Percentiles rank a stretch among this genome's conserved stretches.
Conservation (phyloP, 1,140 invertebrate species). For the Nomia melanderi region DNA sequence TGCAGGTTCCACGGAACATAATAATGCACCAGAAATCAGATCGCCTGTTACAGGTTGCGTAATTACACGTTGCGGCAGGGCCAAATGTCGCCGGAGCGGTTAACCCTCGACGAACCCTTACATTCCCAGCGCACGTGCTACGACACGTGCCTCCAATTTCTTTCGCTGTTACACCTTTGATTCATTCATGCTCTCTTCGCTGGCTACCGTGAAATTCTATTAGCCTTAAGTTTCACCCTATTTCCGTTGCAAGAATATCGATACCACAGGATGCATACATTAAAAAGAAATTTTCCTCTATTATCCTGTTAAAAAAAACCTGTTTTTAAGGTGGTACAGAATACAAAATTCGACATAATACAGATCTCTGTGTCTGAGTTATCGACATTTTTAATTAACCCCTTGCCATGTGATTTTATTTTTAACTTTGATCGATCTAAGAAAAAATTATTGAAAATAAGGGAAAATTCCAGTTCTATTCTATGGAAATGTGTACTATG, state of each 20-base stretch:
- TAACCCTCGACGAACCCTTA: slow-evolving; percentile 64
- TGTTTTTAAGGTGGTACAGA: no score
- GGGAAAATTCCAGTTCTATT: no score
- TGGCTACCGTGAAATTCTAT: background rate
- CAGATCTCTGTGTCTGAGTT: no score
- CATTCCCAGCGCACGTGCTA: slow-evolving; percentile 61
- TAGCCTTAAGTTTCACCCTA: background rate
- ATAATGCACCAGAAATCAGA: slow-evolving; percentile 55
- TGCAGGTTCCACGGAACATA: slow-evolving; percentile 37
- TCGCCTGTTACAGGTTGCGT: slow-evolving; percentile 49
- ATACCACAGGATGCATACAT: no score
- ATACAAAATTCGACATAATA: no score
- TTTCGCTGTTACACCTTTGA: slow-evolving; percentile 41
- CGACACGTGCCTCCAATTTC: slow-evolving; percentile 66
- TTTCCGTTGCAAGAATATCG: background rate
- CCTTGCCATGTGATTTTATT: no score
- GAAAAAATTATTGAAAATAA: no score
- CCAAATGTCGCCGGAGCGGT: slow-evolving; percentile 66
- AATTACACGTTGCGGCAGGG: slow-evolving; percentile 60
- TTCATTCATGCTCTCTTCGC: slow-evolving; percentile 44
- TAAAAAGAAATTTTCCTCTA: no score
- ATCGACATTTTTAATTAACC: no score
- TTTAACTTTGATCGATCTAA: no score
- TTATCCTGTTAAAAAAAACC: no score
- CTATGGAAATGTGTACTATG: no score